Percentiles rank a stretch among this genome's conserved stretches.
Conservation (phyloP, 2,113 vertebrate genomes). For the Daphoenositta chrysoptera region DNA sequence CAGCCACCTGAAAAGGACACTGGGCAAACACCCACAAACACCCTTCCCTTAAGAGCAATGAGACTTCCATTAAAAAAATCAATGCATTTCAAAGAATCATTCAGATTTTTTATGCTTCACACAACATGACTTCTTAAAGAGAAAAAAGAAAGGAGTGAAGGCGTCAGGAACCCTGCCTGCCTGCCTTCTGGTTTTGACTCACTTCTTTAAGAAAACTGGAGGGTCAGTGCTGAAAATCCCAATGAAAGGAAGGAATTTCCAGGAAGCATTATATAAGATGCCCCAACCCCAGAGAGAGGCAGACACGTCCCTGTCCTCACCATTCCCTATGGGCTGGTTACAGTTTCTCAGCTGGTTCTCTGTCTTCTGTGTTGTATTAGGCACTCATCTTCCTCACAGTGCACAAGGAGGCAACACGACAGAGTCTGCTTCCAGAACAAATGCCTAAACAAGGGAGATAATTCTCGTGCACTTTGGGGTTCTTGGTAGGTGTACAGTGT, state of each 20-base stretch:
- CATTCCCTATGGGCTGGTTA: neutral
- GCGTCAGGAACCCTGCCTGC: neutral
- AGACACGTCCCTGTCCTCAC: neutral
- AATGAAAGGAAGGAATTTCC: neutral
- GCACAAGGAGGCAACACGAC: neutral
- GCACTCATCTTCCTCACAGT: neutral
- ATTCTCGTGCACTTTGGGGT: neutral
- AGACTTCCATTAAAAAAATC: neutral
- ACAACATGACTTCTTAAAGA: neutral
- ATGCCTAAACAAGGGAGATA: neutral
- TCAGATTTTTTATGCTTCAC: neutral
- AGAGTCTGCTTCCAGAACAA: neutral
- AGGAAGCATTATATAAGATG: neutral
- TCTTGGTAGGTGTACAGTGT: neutral
- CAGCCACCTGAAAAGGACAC: neutral
- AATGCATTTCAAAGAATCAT: neutral
- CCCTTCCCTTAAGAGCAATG: neutral
- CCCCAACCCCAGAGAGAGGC: neutral
- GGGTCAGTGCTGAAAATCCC: neutral
- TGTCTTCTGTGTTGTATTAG: neutral
- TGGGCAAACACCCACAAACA: neutral
- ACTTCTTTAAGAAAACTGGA: neutral
- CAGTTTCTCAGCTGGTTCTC: neutral
- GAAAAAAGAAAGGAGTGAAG: neutral
- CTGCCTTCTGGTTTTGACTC: neutral